These are phyloP conservation scores for Malurus splendens DNA, from an alignment of 2,797 vertebrate species.

Conservation along the genomic window DNA sequence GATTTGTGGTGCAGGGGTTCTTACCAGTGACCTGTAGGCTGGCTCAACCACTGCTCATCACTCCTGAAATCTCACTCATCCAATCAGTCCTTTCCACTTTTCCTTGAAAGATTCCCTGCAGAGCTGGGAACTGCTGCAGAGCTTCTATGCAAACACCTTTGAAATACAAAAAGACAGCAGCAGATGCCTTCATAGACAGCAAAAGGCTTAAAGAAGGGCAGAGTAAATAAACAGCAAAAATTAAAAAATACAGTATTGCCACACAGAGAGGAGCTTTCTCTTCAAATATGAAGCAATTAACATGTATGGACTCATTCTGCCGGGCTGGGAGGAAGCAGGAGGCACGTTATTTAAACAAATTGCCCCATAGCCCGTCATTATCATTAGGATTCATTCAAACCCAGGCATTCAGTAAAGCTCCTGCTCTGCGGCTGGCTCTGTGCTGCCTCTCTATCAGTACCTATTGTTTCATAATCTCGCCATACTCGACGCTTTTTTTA, in stretches of 20 bases:
- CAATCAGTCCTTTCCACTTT: neutral
- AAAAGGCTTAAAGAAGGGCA: neutral
- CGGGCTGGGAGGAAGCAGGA: constrained; percentile 6
- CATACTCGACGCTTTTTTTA: constrained; percentile 42
- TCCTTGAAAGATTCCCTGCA: neutral
- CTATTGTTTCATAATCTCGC: constrained; percentile 51
- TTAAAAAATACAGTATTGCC: neutral
- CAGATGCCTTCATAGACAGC: constrained; percentile 19
- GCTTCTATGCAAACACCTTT: neutral
- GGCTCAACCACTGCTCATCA: neutral
- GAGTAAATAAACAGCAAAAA: constrained; percentile 33
- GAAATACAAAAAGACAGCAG: neutral
- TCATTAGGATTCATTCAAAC: constrained; percentile 55
- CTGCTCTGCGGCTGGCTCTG: constrained; percentile 39
- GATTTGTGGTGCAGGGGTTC: neutral
- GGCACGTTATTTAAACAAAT: constrained; percentile 27
- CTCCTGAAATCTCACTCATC: neutral
- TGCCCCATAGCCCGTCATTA: constrained; percentile 45
- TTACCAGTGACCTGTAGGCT: neutral
- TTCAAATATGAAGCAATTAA: constrained; percentile 14
- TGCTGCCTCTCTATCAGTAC: constrained; percentile 52
- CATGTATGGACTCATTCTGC: neutral
- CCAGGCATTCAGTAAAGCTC: constrained; percentile 38
- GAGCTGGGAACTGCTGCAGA: neutral
- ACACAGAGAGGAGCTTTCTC: constrained; percentile 10